Evolutionary conservation across 2,888 invertebrate genomes (phyloP).

Genomic region (Drosophila neotestacea): DNA sequence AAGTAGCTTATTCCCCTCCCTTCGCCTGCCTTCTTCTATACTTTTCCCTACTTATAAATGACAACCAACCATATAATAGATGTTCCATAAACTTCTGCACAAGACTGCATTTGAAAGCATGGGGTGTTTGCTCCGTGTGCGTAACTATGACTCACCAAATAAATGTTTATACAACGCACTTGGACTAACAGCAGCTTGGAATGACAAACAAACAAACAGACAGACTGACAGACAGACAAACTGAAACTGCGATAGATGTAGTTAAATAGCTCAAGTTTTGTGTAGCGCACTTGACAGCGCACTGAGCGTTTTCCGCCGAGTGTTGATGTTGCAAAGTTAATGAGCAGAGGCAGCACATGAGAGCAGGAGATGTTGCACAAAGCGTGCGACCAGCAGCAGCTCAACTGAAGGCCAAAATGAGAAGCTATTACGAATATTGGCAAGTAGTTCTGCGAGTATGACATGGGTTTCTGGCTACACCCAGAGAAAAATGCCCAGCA

Average conservation of each 20-base stretch:
- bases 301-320: conserved; percentile 46
- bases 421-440: conserved; percentile 10
- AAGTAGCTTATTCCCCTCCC: no score
- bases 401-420: conserved; percentile 39
- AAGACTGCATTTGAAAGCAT: conserved; percentile 14
- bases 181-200: conserved; percentile 50
- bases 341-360: conserved; percentile 51
- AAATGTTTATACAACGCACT: conserved; percentile 71
- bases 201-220: conserved; percentile 22
- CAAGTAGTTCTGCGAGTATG: conserved; percentile 6
- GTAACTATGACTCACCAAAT: conserved; percentile 51
- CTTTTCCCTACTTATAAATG: conserved; percentile 30
- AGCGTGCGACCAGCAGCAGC: conserved; percentile 4
- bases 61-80: conserved; percentile 50
- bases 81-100: conserved; percentile 42
- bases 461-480: neutral
- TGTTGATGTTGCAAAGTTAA: conserved; percentile 70
- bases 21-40: neutral
- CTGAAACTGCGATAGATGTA: conserved; percentile 61
- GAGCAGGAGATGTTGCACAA: conserved; percentile 3
- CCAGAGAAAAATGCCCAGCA: neutral
- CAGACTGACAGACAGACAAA: conserved; percentile 11
- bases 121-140: conserved; percentile 20
- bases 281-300: conserved; percentile 56
- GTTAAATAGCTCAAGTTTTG: conserved; percentile 77